Evolutionary conservation across 2,797 vertebrate species (phyloP), one percentile per base, ranked within the genome.

Genomic region (Onychomys leucogaster): DNA sequence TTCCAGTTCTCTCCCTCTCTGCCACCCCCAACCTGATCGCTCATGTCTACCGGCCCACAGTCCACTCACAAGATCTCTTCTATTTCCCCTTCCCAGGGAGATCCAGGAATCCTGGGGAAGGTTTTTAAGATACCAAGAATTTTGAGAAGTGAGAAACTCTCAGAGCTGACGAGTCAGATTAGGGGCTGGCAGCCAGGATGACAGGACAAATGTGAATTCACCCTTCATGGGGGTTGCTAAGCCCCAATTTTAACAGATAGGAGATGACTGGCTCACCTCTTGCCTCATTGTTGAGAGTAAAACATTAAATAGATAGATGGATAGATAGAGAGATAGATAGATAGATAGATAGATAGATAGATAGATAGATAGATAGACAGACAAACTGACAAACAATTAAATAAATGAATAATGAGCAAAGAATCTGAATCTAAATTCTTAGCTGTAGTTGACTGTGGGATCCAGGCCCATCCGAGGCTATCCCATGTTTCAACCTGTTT

Each of bases 401-500:
- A 46, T 46, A 7, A 46, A 46, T 46, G 46, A 49, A 90, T 4
- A 93, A 86, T 32, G 9, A 84, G 61, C 59, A 82, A 85, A 59
- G n/a, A 91, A 87, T 89, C 21, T 59, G 91, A 55, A 91, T 87
- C 25, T 71, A 92, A 67, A 91, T 91, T 93, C 84, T 95, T 96
- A 91, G 75, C 52, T 96, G n/a, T 69, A 89, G 65, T 76, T 52
- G 52, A 52, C 13, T 52, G 52, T 52, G 13, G 52, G 49, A 52
- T 52, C 49, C 49, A 52, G 49, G 2, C 49, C 49, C 49, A 52
- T 13, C 12, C 12, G 11, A 52, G 49, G 49, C 49, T 52, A 52
- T 52, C 49, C 49, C 3, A 13, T 2, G 12, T 52, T 52, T 52
- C 49, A 52, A 52, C 49, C 49, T 52, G 49, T 52, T 52, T 52